A percentile compares a stretch with the other conserved stretches of the same genome.
These are phyloP conservation scores for Elaphurus davidianus DNA, from an alignment of 2,113 vertebrate species.

Conservation along the genomic window DNA sequence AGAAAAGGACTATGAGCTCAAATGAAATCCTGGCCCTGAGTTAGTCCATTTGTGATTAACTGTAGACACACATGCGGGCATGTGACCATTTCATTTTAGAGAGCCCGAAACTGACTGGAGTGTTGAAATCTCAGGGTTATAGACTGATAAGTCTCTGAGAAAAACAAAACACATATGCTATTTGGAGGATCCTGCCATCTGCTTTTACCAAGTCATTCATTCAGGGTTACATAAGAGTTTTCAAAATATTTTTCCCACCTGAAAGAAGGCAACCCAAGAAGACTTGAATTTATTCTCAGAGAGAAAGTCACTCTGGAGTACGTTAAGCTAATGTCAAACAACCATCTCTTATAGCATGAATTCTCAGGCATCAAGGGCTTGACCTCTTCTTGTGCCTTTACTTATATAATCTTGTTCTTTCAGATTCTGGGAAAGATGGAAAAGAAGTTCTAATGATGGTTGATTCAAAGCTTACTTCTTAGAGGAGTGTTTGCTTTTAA, in stretches of 20 bases:
- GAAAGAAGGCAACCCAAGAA: background rate
- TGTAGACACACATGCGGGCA: background rate
- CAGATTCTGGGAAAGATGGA: background rate
- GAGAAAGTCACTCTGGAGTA: background rate
- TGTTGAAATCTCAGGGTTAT: background rate
- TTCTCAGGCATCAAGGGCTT: background rate
- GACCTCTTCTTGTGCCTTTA: background rate
- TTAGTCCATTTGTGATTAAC: background rate
- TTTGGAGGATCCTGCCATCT: background rate
- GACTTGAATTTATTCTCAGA: background rate
- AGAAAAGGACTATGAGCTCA: background rate
- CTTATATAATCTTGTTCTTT: background rate
- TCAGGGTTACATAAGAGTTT: background rate
- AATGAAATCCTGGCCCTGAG: background rate
- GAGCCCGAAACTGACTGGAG: background rate
- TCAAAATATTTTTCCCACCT: background rate
- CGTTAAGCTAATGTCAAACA: background rate
- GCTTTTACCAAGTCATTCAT: background rate
- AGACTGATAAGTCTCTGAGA: background rate
- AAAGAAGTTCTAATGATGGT: background rate
- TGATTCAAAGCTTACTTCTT: background rate
- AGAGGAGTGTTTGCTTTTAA: background rate
- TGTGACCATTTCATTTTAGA: background rate
- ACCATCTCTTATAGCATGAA: background rate
- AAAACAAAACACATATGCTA: background rate